Evolutionary conservation across 2,888 invertebrate genomes (phyloP).

Genomic region (Melanophora roralis): DNA sequence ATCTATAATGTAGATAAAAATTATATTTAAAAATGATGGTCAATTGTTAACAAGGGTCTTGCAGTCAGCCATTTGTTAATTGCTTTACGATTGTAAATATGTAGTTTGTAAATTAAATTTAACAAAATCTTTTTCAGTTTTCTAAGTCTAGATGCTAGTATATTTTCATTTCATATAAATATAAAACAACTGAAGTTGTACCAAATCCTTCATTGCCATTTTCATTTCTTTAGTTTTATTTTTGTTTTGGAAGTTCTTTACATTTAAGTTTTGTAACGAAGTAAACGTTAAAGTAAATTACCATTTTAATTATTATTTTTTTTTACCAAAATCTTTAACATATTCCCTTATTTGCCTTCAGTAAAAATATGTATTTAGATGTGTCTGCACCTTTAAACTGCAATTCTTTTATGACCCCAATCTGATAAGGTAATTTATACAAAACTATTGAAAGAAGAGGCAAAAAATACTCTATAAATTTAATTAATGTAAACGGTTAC

Average conservation of each 20-base stretch:
- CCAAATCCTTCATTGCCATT: neutral
- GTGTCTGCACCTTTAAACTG: neutral
- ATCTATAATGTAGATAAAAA: constrained; percentile 32
- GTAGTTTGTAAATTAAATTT: neutral
- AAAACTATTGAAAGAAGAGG: neutral
- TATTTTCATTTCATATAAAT: no score
- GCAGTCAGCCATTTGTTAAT: constrained; percentile 1
- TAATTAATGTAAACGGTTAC: neutral
- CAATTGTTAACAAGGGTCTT: neutral
- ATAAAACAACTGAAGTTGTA: neutral
- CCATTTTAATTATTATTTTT: no score
- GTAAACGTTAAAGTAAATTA: neutral
- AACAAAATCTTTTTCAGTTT: no score
- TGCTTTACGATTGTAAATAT: neutral
- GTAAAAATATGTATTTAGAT: no score
- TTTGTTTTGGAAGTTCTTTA: no score
- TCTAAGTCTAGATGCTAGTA: no score
- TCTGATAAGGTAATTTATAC: constrained; percentile 14
- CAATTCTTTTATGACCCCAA: constrained; percentile 7
- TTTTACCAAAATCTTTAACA: no score
- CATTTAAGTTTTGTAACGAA: neutral
- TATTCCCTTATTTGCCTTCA: no score
- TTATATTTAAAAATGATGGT: constrained; percentile 5
- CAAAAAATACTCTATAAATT: neutral
- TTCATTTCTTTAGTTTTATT: no score